A percentile compares a stretch with the other conserved stretches of the same genome.
These are phyloP conservation scores for Carassius auratus DNA, from an alignment of 2,113 vertebrate species.

Conservation along the genomic window DNA sequence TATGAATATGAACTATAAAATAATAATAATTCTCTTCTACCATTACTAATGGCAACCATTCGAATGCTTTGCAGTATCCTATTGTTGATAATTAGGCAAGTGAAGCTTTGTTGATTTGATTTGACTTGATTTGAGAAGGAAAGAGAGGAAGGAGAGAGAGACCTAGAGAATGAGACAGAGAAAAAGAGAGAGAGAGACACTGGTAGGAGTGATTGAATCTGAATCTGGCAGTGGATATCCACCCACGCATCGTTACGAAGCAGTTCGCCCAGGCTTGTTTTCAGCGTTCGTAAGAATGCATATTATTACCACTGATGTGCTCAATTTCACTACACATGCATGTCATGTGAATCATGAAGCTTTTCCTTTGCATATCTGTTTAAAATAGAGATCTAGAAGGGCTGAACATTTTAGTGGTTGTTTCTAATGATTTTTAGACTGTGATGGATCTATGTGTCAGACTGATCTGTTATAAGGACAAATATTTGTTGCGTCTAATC, in stretches of 20 bases:
- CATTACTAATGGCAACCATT: not conserved
- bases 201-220: slow-evolving; percentile 10
- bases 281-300: slow-evolving; percentile 27
- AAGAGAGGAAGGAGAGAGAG: not conserved
- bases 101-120: slow-evolving; percentile 14
- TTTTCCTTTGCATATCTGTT: not conserved
- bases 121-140: slow-evolving; percentile 29
- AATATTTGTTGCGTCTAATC: not conserved
- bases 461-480: not conserved
- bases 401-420: not conserved
- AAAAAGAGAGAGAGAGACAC: slow-evolving; percentile 32
- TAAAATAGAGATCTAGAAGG: not conserved
- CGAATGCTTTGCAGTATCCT: not conserved
- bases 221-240: slow-evolving; percentile 42
- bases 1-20: not conserved
- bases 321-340: slow-evolving; percentile 23
- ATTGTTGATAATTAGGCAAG: slow-evolving; percentile 1
- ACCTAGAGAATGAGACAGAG: slow-evolving; percentile 5
- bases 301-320: slow-evolving; percentile 6
- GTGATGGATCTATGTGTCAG: not conserved
- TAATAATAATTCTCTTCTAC: not conserved
- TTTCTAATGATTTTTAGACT: not conserved
- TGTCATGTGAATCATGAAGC: not conserved
- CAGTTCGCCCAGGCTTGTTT: slow-evolving; percentile 27
- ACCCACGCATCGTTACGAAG: slow-evolving; percentile 49